A percentile compares a stretch with the other conserved stretches of the same genome.
Evolutionary conservation across 2,797 vertebrate genomes (phyloP).

Genomic region (Falco biarmicus): DNA sequence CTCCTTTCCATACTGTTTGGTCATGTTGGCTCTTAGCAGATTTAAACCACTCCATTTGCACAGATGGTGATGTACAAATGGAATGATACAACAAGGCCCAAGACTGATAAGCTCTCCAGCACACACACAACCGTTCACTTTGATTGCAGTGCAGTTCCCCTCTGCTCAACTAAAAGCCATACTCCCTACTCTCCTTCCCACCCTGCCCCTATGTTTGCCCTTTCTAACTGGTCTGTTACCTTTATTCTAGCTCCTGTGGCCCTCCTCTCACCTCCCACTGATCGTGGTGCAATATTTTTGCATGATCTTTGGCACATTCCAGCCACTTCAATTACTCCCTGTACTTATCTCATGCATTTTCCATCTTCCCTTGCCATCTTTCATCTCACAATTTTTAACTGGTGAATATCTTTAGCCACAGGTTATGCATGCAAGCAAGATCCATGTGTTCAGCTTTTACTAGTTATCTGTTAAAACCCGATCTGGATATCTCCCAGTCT

Average conservation of each 20-base stretch:
- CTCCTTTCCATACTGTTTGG: not conserved
- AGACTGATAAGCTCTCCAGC: not conserved
- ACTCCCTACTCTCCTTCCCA: not conserved
- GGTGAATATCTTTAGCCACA: not conserved
- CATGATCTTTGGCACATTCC: not conserved
- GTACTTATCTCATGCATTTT: not conserved
- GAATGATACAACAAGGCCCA: not conserved
- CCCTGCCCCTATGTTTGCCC: not conserved
- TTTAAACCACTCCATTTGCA: not conserved
- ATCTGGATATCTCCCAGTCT: not conserved
- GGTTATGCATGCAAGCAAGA: not conserved
- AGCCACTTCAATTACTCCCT: not conserved
- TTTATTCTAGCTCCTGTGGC: not conserved
- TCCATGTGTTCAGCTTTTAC: not conserved
- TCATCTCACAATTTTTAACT: not conserved
- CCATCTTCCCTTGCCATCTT: not conserved
- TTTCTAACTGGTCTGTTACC: not conserved
- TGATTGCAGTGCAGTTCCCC: not conserved
- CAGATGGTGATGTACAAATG: constrained; percentile 11
- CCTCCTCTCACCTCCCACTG: not conserved
- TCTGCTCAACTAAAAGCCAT: not conserved
- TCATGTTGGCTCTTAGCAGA: not conserved
- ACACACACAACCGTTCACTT: not conserved
- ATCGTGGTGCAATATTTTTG: not conserved
- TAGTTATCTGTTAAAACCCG: not conserved